Evolutionary conservation across 2,113 vertebrate genomes (phyloP), one percentile per base, ranked within the genome.

Genomic region (Lampris megalopsis): DNA sequence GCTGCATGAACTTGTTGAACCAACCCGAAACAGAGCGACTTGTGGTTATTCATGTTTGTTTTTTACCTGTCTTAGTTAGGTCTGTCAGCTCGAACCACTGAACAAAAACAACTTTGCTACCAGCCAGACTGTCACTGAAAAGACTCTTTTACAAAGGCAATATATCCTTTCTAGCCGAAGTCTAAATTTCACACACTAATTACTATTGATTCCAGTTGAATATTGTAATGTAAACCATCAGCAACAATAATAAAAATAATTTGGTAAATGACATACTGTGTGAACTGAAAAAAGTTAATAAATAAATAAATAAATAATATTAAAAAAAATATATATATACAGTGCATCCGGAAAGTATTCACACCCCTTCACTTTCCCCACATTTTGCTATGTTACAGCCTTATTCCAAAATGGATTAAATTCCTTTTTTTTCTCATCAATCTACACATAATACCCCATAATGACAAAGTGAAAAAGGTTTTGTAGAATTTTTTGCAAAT

Each of bases 1-100:
- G 60, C 37, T 63, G 61, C 36, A 1, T 79, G 77, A 88, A 89
- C 90, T 70, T 61, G 0, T 7, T 86, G 83, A 88, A 89, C 87
- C 81, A 43, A 68, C 60, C 73, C 58, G 71, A 61, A 77, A 77
- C 63, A 53, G 11, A 79, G 65, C 24, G 24, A 24, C 24, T 24
- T 24, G 24, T 5, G 58, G 41, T 73, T 68, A 72, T 61, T 75
- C 35, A 24, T n/a, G 72, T 37, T 78, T 80, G 88, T 89, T 89
- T 83, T 84, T 80, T 56, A 80, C 43, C 49, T 4, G 42, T n/a
- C 67, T 9, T 47, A 63, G 72, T 77, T 37, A 49, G 65, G 35
- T 9, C 36, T 41, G 68, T 41, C 64, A 49, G 35, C 74, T 77
- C 47, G 64, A 37, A 7, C 71, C 69, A 24, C 43, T 74, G 70